These are phyloP conservation scores for Gymnothorax javanicus DNA, from an alignment of 2,797 vertebrate species.

Conservation along the genomic window DNA sequence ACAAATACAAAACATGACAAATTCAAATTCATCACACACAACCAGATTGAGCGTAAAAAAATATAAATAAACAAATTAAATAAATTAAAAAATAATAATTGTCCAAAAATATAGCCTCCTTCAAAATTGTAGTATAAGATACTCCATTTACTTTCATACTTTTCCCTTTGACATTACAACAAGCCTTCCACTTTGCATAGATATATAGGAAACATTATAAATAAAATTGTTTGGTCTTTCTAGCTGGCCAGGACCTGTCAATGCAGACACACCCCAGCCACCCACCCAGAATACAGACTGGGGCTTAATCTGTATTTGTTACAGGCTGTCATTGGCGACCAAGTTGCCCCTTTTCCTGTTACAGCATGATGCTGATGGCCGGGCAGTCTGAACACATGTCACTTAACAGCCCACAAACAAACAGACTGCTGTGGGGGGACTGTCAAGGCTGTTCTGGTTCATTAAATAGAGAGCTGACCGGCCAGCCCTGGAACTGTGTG, in stretches of 20 bases:
- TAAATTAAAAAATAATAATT: not conserved
- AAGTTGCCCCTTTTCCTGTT: constrained; percentile 49
- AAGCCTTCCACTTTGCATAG: not conserved
- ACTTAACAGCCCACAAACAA: constrained; percentile 55
- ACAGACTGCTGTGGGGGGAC: constrained; percentile 28
- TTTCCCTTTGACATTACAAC: not conserved
- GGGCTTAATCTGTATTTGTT: constrained; percentile 50
- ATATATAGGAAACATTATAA: not conserved
- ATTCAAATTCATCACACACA: not conserved
- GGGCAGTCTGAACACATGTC: constrained; percentile 41
- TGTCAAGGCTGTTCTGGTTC: not conserved
- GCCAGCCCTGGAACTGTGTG: not conserved
- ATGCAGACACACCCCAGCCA: constrained; percentile 39
- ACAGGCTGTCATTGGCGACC: constrained; percentile 53
- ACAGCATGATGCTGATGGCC: constrained; percentile 49
- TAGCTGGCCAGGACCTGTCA: constrained; percentile 3
- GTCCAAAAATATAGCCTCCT: not conserved
- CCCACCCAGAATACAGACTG: constrained; percentile 25
- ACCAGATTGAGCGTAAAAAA: not conserved
- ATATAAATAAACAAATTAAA: not conserved
- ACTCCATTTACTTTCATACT: not conserved
- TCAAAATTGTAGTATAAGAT: not conserved
- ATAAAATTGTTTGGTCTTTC: too few species aligned
- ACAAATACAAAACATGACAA: constrained; percentile 5
- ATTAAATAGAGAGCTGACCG: not conserved